Conservation (phyloP, 2,113 vertebrate genomes). For the Oreochromis spilurus region DNA sequence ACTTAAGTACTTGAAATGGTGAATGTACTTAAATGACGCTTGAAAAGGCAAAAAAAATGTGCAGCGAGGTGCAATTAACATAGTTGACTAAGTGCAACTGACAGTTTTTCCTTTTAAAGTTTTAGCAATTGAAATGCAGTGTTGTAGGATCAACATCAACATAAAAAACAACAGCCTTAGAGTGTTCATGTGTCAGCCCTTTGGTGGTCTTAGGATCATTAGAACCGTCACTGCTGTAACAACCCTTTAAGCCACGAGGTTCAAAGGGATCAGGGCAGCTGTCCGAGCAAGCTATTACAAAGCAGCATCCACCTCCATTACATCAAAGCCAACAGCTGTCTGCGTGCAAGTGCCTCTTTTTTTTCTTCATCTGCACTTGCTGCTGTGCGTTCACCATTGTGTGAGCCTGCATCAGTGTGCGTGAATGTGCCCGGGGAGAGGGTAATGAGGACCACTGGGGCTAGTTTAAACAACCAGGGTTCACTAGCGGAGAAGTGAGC, state of each 20-base stretch:
- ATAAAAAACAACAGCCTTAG: background rate
- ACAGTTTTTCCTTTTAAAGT: background rate
- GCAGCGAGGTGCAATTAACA: background rate
- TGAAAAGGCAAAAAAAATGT: background rate
- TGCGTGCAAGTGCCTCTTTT: background rate
- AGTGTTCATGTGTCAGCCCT: background rate
- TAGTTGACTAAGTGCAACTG: background rate
- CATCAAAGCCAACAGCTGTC: constrained; percentile 38
- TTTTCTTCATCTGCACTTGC: background rate
- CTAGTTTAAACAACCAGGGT: constrained; percentile 68
- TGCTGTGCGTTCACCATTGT: background rate
- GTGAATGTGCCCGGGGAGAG: constrained; percentile 45
- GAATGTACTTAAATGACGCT: constrained; percentile 5
- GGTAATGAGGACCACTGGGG: constrained; percentile 72
- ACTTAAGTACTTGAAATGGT: constrained; percentile 43
- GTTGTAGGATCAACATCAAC: background rate
- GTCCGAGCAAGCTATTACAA: constrained; percentile 26
- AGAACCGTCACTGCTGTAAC: constrained; percentile 35
- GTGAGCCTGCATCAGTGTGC: constrained; percentile 8
- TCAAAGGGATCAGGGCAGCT: constrained; percentile 28
- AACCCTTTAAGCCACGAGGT: constrained; percentile 21
- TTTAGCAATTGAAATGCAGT: background rate
- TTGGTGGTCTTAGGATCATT: constrained; percentile 40
- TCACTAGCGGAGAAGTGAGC: constrained; percentile 55
- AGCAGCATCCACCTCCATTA: constrained; percentile 8